Percentiles rank a stretch among this genome's conserved stretches.
phyloP scores from a whole-genome alignment of 2,113 vertebrate species.

The human (Homo sapiens) region DNA sequence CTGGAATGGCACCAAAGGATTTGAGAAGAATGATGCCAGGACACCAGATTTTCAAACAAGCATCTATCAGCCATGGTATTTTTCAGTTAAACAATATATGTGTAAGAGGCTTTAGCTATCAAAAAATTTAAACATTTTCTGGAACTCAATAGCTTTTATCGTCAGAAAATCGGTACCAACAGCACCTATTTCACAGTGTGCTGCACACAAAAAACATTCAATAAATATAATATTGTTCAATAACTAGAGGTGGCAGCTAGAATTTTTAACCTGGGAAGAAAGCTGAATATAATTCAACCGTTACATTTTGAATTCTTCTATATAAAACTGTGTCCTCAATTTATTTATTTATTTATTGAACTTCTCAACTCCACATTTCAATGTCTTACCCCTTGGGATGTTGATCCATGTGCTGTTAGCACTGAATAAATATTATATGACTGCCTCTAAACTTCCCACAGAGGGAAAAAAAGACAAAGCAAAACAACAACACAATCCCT shows the following conservation, averaged over 20 bases:
- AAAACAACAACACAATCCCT: background rate
- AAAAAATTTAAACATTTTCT: background rate
- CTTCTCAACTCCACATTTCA: background rate
- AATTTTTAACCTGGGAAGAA: background rate
- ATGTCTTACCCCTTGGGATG: background rate
- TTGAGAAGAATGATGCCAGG: background rate
- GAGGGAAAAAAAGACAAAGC: background rate
- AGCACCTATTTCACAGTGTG: conserved; percentile 37
- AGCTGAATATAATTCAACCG: conserved; percentile 20
- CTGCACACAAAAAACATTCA: background rate
- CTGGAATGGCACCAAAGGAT: background rate
- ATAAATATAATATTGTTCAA: conserved; percentile 11
- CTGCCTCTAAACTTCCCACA: background rate
- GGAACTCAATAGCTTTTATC: conserved; percentile 40
- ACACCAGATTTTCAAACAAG: background rate
- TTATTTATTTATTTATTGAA: background rate
- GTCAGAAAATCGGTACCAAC: conserved; percentile 34
- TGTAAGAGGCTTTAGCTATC: background rate
- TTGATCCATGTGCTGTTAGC: background rate
- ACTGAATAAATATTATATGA: background rate
- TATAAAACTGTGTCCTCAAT: background rate
- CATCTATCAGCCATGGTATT: background rate
- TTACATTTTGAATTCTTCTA: conserved; percentile 11
- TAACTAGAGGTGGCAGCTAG: background rate
- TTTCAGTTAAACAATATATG: background rate